Evolutionary conservation across 2,888 invertebrate genomes (phyloP).

Genomic region (Cepaea hortensis): DNA sequence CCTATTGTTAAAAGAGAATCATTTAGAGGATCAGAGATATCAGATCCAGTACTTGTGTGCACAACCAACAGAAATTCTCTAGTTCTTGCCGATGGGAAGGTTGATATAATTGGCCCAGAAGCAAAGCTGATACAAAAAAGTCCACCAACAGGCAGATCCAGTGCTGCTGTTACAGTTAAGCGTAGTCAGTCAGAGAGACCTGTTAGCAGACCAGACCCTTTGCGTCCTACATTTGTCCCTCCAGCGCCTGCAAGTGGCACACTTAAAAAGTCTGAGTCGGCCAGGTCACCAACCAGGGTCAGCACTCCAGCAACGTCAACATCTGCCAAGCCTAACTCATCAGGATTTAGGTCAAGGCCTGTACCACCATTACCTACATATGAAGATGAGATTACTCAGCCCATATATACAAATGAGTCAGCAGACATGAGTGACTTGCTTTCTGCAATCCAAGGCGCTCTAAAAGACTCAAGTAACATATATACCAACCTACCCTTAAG

Average conservation of each 20-base stretch:
- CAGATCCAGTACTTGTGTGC: slow-evolving; percentile 67
- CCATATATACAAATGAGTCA: slow-evolving; percentile 43
- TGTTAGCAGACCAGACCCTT: slow-evolving; percentile 22
- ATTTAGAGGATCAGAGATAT: slow-evolving; percentile 64
- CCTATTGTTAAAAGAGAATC: slow-evolving; percentile 62
- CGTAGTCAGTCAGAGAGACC: slow-evolving; percentile 53
- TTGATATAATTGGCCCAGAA: slow-evolving; percentile 52
- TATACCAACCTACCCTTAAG: slow-evolving; percentile 38
- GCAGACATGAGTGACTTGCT: slow-evolving; percentile 41
- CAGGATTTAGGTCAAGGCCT: slow-evolving; percentile 39
- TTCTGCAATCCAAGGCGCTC: slow-evolving; percentile 34
- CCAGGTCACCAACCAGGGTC: slow-evolving; percentile 26
- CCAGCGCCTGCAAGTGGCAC: neutral
- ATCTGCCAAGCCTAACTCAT: slow-evolving; percentile 35
- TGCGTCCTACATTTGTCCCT: neutral
- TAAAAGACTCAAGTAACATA: slow-evolving; percentile 32
- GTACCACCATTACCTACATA: slow-evolving; percentile 42
- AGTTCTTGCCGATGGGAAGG: slow-evolving; percentile 58
- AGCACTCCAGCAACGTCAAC: slow-evolving; percentile 16
- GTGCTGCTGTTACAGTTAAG: slow-evolving; percentile 37
- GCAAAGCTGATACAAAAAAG: slow-evolving; percentile 40
- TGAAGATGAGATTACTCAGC: slow-evolving; percentile 46
- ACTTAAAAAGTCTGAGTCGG: slow-evolving; percentile 44
- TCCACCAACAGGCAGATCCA: slow-evolving; percentile 20
- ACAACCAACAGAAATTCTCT: slow-evolving; percentile 69